A percentile compares a stretch with the other conserved stretches of the same genome.
These are phyloP conservation scores for Eristalinus sepulchralis DNA, from an alignment of 2,888 invertebrate species.

Conservation along the genomic window DNA sequence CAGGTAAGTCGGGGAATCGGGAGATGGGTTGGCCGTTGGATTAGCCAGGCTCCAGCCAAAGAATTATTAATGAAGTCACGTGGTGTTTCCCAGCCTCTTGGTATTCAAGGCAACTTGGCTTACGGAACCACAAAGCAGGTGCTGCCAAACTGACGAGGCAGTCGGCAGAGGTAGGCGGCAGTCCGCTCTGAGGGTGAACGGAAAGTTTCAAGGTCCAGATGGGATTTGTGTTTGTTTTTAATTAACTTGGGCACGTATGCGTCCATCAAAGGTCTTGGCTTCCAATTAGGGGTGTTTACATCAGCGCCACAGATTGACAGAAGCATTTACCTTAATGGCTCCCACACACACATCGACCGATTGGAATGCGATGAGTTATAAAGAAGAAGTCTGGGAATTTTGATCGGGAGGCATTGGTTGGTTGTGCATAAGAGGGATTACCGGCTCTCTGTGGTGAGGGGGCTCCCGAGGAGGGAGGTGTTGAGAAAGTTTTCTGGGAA, in stretches of 20 bases:
- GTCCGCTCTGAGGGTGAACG: not conserved
- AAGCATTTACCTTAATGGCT: not conserved
- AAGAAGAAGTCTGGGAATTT: not conserved
- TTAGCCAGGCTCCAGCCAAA: not conserved
- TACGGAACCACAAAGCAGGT: too few species aligned
- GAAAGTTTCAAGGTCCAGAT: not conserved
- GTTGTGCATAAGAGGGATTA: not conserved
- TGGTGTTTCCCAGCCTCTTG: not conserved
- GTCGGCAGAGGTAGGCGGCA: not conserved
- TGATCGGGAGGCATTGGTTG: not conserved
- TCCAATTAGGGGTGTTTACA: not conserved
- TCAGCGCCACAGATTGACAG: not conserved
- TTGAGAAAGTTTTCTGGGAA: not conserved
- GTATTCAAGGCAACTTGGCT: too few species aligned
- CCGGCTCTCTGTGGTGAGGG: not conserved
- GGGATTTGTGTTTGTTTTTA: slow-evolving; percentile 21
- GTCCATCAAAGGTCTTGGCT: not conserved
- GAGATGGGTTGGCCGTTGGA: not conserved
- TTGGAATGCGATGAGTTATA: not conserved
- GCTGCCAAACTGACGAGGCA: not conserved
- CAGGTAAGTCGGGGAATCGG: slow-evolving; percentile 72
- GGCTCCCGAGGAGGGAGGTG: not conserved
- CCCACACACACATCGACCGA: not conserved
- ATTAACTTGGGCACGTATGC: slow-evolving; percentile 14
- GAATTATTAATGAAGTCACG: slow-evolving; percentile 39